A percentile compares a stretch with the other conserved stretches of the same genome.
Evolutionary conservation across 2,113 vertebrate species (phyloP).

Genomic region (Stigmatopora argus): DNA sequence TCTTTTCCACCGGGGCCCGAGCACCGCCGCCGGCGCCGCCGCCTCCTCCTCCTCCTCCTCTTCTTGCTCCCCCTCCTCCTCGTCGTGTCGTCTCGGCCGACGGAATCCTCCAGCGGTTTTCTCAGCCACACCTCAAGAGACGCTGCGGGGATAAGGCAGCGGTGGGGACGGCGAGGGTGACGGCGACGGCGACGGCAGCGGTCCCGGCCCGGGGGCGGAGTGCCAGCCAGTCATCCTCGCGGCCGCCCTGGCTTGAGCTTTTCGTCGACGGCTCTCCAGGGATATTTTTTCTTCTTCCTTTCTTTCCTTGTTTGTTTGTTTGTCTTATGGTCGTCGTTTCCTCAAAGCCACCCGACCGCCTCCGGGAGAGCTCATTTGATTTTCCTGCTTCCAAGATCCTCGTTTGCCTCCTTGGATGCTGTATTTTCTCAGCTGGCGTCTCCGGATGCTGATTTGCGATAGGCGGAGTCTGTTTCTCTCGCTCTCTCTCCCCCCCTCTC

Average conservation of each 20-base stretch:
- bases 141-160: conserved; percentile 57
- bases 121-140: conserved; percentile 75
- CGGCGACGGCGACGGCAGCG: conserved; percentile 17
- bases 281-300: conserved; percentile 36
- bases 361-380: conserved; percentile 72
- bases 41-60: conserved; percentile 12
- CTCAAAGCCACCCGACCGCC: conserved; percentile 61
- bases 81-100: conserved; percentile 73
- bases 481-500: conserved; percentile 12
- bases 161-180: no score
- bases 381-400: conserved; percentile 38
- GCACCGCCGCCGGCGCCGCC: conserved; percentile 36
- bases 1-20: conserved; percentile 68
- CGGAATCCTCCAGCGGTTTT: conserved; percentile 60
- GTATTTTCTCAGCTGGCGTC: conserved; percentile 34
- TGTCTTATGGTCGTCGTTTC: conserved; percentile 44
- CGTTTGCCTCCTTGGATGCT: conserved; percentile 31
- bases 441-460: conserved; percentile 41
- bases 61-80: conserved; percentile 41
- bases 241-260: conserved; percentile 71
- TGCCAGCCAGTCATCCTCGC: conserved; percentile 78
- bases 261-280: conserved; percentile 46
- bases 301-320: no score
- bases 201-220: conserved; percentile 65
- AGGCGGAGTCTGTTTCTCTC: conserved; percentile 63